phyloP scores from a whole-genome alignment of 2,888 invertebrate genomes.

The Petrophora chlorosata region DNA sequence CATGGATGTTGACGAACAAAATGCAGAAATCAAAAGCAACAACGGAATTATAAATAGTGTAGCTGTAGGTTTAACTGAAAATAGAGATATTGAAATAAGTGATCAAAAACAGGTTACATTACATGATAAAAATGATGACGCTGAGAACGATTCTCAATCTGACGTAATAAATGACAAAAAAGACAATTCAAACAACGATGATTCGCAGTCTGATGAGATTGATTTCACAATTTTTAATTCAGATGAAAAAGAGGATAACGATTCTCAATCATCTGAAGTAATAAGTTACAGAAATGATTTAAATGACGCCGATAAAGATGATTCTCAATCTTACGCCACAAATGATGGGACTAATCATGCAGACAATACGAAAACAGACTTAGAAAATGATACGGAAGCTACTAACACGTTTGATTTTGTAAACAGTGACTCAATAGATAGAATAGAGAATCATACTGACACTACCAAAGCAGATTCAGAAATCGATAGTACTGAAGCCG shows the following conservation, averaged over 20 bases:
- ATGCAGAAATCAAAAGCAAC: not conserved
- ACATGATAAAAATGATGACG: not conserved
- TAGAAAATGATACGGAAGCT: no score
- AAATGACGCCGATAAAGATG: not conserved
- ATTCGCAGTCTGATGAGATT: not conserved
- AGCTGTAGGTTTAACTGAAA: not conserved
- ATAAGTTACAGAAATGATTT: not conserved
- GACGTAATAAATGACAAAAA: not conserved
- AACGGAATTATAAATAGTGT: not conserved
- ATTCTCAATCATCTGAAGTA: not conserved
- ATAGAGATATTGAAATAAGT: not conserved
- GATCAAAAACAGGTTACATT: not conserved
- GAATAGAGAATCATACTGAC: no score
- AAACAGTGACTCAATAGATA: no score
- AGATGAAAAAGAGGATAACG: not conserved
- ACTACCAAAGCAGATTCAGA: not conserved
- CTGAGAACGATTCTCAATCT: not conserved
- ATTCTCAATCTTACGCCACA: not conserved
- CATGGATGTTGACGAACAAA: conserved; percentile 12
- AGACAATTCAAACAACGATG: not conserved
- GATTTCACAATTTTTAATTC: no score
- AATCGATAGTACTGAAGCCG: not conserved
- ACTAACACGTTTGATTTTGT: no score
- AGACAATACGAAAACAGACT: not conserved
- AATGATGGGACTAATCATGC: conserved; percentile 4